Base-by-base conservation (phyloP, 2,888 invertebrate genomes). In the Trichacis sp. region DNA sequence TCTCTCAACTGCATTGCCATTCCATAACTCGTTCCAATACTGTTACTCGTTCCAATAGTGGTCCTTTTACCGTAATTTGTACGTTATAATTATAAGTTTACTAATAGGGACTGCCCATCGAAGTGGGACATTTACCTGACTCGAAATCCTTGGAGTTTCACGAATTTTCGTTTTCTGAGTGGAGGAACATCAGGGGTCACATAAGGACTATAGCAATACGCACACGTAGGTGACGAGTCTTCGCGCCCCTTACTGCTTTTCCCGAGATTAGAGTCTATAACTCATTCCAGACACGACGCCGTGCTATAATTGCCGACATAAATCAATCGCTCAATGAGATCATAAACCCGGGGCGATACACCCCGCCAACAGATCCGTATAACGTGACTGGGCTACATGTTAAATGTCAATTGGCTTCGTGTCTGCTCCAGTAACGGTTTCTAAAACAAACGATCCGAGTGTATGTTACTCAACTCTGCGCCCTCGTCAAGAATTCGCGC, bases 281-380 rank as follows among this genome's bases (percentile, higher is more conserved):
- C 77, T 82, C 83, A 82, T 80, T 78, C 79, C 68, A 74, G 77
- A 82, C 78, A 76, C 77, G 78, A 68, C 77, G 74, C 74, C 75
- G 80, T 75, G 82, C 80, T 77, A 82, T 84, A 84, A 84, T 84
- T 84, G 82, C 82, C 79, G 80, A 77, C 82, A 83, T 84, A 84
- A 84, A 84, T 84, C 84, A 84, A 83, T 84, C 81, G 82, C 57
- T 77, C 78, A 82, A 82, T 82, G 84, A 83, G 82, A 84, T 84
- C 84, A 84, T 84, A 84, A 84, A 82, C 83, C 79, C 79, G 75
- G 76, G 75, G 77, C 81, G 79, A 83, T 83, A 81, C 79, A 79
- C 76, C 72, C 74, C 76, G 76, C 77, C 76, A 78, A 74, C 79
- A 75, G 75, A 76, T 73, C 76, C 75, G 75, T 78, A 78, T 76